Conservation (phyloP, 2,888 invertebrate species). For the Chrysolina haemoptera region DNA sequence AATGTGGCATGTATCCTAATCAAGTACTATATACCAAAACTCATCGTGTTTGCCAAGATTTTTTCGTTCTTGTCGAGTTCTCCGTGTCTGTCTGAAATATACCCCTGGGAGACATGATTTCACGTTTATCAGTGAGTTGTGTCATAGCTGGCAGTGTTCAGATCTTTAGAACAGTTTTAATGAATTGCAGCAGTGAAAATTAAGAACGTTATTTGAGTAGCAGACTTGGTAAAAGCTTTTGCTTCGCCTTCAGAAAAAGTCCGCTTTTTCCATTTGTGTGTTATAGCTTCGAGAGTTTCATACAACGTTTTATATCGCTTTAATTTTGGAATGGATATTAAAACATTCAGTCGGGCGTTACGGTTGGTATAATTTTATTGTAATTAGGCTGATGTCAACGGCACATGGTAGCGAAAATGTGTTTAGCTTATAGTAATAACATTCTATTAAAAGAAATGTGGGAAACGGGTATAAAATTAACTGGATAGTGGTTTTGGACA, state of each 20-base stretch:
- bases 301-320: conserved; percentile 25
- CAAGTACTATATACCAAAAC: too few relatives aligned
- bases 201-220: conserved; percentile 43
- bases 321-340: conserved; percentile 19
- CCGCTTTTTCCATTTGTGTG: background rate
- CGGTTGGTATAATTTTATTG: conserved; percentile 5
- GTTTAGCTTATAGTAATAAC: background rate
- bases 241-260: conserved; percentile 32
- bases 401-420: background rate
- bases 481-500: too few relatives aligned
- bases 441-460: too few relatives aligned
- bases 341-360: conserved; percentile 7
- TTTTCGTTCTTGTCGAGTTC: too few relatives aligned
- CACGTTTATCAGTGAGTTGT: too few relatives aligned
- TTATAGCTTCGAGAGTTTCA: conserved; percentile 18
- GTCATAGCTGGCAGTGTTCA: background rate
- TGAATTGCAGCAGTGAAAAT: conserved; percentile 45
- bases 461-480: too few relatives aligned
- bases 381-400: conserved; percentile 9
- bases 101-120: too few relatives aligned
- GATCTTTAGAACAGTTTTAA: conserved; percentile 37
- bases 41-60: too few relatives aligned
- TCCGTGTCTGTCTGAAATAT: too few relatives aligned
- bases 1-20: too few relatives aligned
- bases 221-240: conserved; percentile 40